phyloP scores from a whole-genome alignment of 2,888 invertebrate genomes.

The Oeneis ivallda region DNA sequence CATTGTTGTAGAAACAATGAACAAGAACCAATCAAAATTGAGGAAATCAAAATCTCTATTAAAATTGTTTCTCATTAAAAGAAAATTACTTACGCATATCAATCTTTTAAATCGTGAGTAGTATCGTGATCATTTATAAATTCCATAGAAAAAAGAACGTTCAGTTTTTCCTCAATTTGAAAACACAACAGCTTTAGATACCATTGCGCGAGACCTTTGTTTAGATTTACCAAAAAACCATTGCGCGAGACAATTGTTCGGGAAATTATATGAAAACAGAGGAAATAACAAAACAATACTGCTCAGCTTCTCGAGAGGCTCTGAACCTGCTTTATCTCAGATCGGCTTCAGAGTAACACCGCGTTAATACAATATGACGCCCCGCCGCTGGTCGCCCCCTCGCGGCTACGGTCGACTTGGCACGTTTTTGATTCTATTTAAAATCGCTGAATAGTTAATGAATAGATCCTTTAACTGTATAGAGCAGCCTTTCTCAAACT shows the following conservation, averaged over 20 bases:
- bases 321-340: constrained; percentile 16
- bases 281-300: not conserved
- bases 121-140: too few species aligned
- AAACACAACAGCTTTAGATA: too few species aligned
- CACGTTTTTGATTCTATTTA: constrained; percentile 77
- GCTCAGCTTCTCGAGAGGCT: not conserved
- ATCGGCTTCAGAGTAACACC: constrained; percentile 38
- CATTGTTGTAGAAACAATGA: too few species aligned
- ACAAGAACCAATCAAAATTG: too few species aligned
- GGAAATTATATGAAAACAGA: not conserved
- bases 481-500: constrained; percentile 2
- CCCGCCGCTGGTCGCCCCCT: constrained; percentile 44
- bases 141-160: too few species aligned
- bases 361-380: constrained; percentile 60
- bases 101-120: too few species aligned
- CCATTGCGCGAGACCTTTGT: not conserved
- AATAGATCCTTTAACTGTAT: constrained; percentile 44
- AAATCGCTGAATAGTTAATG: constrained; percentile 71
- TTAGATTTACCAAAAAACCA: too few species aligned
- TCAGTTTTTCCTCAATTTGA: too few species aligned
- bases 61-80: too few species aligned
- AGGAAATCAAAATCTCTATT: too few species aligned
- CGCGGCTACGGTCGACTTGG: constrained; percentile 55
- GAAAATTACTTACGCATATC: too few species aligned
- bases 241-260: not conserved